Conservation (phyloP, 2,888 invertebrate genomes). For the Ectemnius continuus region DNA sequence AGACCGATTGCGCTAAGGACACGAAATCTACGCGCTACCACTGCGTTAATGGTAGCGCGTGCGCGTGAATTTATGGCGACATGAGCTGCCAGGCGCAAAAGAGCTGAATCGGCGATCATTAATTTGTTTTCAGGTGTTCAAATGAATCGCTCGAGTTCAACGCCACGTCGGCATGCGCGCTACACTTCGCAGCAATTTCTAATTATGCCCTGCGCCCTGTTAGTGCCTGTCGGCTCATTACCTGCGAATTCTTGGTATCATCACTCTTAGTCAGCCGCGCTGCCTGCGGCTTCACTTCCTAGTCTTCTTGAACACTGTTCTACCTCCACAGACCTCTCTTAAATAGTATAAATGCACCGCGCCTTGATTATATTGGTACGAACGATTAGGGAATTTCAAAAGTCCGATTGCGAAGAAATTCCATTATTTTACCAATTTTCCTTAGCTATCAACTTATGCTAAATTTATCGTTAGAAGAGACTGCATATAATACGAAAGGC, state of each 20-base stretch:
- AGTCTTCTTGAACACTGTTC: too few species aligned
- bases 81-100: conserved; percentile 14
- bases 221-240: conserved; percentile 39
- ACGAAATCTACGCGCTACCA: conserved; percentile 22
- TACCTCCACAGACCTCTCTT: too few species aligned
- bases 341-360: too few species aligned
- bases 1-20: conserved; percentile 22
- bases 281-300: background rate
- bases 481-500: too few species aligned
- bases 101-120: conserved; percentile 26
- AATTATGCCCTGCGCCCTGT: conserved; percentile 46
- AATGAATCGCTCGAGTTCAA: conserved; percentile 40
- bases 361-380: too few species aligned
- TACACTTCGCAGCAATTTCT: conserved; percentile 38
- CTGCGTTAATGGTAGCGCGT: conserved; percentile 42
- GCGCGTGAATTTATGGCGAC: conserved; percentile 30
- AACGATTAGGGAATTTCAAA: too few species aligned
- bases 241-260: conserved; percentile 33
- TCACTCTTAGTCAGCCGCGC: conserved; percentile 31
- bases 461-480: too few species aligned
- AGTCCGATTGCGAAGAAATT: too few species aligned
- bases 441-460: too few species aligned
- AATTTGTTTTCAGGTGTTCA: conserved; percentile 26
- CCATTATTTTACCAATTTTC: too few species aligned
- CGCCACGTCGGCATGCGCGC: background rate